Evolutionary conservation across 2,113 vertebrate genomes (phyloP).

Genomic region (Peromyscus californicus): DNA sequence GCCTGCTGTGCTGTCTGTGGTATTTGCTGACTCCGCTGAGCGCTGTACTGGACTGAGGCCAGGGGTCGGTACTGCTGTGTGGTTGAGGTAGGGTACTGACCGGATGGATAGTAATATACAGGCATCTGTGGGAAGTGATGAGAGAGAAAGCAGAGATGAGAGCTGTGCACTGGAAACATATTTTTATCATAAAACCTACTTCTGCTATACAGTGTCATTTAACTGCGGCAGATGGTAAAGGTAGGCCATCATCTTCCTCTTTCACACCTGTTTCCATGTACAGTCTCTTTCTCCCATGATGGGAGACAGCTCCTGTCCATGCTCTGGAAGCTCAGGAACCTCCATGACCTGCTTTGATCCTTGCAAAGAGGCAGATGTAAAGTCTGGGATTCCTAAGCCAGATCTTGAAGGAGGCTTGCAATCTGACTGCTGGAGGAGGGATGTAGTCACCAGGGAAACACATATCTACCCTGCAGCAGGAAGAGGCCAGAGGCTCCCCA

Average conservation of each 20-base stretch:
- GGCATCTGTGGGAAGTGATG: conserved; percentile 89
- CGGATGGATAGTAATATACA: conserved; percentile 92
- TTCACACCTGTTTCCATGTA: fast-evolving
- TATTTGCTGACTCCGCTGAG: conserved; percentile 89
- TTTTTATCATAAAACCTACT: not conserved
- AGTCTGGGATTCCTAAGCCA: not conserved
- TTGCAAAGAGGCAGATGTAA: not conserved
- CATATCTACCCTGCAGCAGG: not conserved
- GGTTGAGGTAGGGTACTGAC: conserved; percentile 96
- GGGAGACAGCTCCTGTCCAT: not conserved
- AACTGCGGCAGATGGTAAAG: not conserved
- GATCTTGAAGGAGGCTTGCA: not conserved
- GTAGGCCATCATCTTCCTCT: not conserved
- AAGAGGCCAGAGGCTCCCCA: not conserved
- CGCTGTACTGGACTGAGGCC: conserved; percentile 90
- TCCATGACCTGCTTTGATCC: not conserved
- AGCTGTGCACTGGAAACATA: not conserved
- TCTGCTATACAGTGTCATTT: not conserved
- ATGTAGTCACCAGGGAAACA: not conserved
- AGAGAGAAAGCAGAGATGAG: not conserved
- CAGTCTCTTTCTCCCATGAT: not conserved
- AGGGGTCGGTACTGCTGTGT: conserved; percentile 92
- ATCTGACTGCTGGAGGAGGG: not conserved
- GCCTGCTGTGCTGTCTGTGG: conserved; percentile 89
- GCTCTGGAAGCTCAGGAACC: not conserved